Evolutionary conservation across 2,888 invertebrate species (phyloP).

Genomic region (Dasysyrphus albostriatus): DNA sequence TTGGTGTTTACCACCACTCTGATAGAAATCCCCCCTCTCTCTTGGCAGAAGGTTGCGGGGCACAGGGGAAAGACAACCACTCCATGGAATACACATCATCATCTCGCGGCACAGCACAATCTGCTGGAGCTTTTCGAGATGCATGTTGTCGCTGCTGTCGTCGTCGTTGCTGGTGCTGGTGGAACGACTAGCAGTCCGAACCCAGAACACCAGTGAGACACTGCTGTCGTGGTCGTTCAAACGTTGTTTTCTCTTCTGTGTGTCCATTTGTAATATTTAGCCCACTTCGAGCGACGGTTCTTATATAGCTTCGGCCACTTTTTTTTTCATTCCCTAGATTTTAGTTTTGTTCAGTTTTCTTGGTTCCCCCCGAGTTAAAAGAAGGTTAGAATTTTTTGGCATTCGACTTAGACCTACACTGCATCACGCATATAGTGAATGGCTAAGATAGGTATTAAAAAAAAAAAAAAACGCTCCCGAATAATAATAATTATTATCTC

Average conservation of each 20-base stretch:
- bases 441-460: not conserved
- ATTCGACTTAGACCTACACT: not conserved
- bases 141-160: constrained; percentile 50
- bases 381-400: not conserved
- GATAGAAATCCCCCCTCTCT: not conserved
- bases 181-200: constrained; percentile 62
- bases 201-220: constrained; percentile 67
- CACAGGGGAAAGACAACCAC: constrained; percentile 14
- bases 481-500: constrained; percentile 10
- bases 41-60: not conserved
- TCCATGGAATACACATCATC: constrained; percentile 50
- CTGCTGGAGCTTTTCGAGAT: constrained; percentile 71
- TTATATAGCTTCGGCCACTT: constrained; percentile 47
- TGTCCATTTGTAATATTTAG: not conserved
- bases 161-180: constrained; percentile 10
- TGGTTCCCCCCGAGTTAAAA: constrained; percentile 7
- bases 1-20: constrained; percentile 14
- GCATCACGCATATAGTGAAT: constrained; percentile 18
- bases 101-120: constrained; percentile 43
- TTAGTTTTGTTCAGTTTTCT: constrained; percentile 33
- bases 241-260: constrained; percentile 48
- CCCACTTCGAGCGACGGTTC: constrained; percentile 40
- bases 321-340: constrained; percentile 57
- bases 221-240: constrained; percentile 73
- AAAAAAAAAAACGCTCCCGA: constrained; percentile 27